Conservation (phyloP, 92 coral and sea anemone species). For the Paramuricea clavata region DNA sequence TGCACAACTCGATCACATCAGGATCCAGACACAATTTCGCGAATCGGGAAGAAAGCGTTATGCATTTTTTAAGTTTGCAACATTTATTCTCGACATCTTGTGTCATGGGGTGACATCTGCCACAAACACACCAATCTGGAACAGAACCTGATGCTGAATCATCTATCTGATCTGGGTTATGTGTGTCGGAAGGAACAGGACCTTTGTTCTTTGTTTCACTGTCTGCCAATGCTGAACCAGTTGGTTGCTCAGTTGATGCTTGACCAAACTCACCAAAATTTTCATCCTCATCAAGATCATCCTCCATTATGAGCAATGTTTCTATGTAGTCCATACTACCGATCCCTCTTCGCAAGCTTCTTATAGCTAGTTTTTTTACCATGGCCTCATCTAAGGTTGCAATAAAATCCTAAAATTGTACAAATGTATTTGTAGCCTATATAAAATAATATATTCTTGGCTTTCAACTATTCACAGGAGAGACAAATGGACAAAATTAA, state of each 20-base stretch:
- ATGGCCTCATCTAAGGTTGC: slow-evolving; percentile 40
- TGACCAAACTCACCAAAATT: slow-evolving; percentile 27
- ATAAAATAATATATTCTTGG: no score
- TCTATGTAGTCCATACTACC: slow-evolving; percentile 61
- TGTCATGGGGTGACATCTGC: slow-evolving; percentile 53
- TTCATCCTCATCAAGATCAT: slow-evolving; percentile 50
- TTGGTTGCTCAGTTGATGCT: background rate
- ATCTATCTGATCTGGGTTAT: background rate
- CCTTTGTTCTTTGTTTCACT: no score
- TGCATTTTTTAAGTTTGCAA: slow-evolving; percentile 54
- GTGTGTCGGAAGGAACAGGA: background rate
- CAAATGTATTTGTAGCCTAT: background rate
- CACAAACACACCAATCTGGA: slow-evolving; percentile 69
- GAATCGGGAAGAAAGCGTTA: slow-evolving; percentile 43
- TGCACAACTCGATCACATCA: slow-evolving; percentile 63
- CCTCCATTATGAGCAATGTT: slow-evolving; percentile 41
- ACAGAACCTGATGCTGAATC: background rate
- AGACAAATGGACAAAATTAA: no score
- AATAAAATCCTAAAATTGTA: slow-evolving; percentile 47
- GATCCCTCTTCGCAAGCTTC: slow-evolving; percentile 47
- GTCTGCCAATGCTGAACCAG: background rate
- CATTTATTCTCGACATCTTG: slow-evolving; percentile 60
- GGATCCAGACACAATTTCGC: slow-evolving; percentile 66
- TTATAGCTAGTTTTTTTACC: slow-evolving; percentile 46
- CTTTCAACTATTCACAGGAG: no score